A percentile compares a stretch with the other conserved stretches of the same genome.
Evolutionary conservation across 2,797 vertebrate genomes (phyloP).

Genomic region (Syncerus caffer): DNA sequence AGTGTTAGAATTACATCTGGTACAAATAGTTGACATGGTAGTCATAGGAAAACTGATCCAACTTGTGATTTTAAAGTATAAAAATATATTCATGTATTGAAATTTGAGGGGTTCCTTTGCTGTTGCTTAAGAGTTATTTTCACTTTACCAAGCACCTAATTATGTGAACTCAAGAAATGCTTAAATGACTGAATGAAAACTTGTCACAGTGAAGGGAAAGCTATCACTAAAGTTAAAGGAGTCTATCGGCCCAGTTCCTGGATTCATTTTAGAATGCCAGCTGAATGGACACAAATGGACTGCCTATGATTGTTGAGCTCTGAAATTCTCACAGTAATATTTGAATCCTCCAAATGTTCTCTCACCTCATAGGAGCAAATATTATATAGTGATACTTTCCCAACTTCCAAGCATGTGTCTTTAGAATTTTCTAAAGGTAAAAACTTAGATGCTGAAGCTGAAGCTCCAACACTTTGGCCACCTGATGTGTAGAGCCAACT

Average conservation of each 20-base stretch:
- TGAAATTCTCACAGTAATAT: background rate
- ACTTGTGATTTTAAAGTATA: background rate
- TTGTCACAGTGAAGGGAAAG: background rate
- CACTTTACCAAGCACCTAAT: background rate
- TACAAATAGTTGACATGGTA: background rate
- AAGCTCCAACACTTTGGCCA: background rate
- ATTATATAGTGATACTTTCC: background rate
- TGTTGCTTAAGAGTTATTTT: background rate
- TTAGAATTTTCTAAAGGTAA: background rate
- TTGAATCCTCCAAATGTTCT: background rate
- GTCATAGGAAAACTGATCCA: background rate
- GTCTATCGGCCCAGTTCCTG: background rate
- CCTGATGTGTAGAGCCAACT: background rate
- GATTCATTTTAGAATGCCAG: background rate
- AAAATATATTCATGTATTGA: background rate
- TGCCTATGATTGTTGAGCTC: background rate
- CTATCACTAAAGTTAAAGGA: background rate
- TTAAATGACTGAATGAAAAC: background rate
- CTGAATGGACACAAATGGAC: background rate
- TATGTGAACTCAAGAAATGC: background rate
- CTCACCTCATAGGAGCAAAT: background rate
- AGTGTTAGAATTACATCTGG: background rate
- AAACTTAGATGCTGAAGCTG: background rate
- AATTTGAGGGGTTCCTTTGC: background rate
- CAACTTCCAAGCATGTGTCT: background rate